Evolutionary conservation across 2,888 invertebrate species (phyloP).

Genomic region (Phania funesta): DNA sequence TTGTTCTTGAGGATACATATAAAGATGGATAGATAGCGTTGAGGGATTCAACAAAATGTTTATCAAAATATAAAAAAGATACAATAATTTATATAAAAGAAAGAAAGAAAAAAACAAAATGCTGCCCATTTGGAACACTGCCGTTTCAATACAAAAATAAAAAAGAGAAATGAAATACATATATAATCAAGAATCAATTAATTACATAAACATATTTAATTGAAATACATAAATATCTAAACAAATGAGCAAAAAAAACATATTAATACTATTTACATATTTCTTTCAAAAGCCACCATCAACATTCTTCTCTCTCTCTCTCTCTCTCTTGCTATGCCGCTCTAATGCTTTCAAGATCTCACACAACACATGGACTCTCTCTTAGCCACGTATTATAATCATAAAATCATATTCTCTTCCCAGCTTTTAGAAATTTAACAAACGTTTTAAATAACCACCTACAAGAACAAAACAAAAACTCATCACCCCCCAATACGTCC

Average conservation of each 20-base stretch:
- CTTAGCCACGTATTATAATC: not conserved
- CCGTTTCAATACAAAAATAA: slow-evolving; percentile 56
- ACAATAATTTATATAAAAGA: slow-evolving; percentile 23
- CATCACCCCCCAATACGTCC: slow-evolving; percentile 49
- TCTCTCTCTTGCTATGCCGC: not conserved
- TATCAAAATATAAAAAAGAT: not conserved
- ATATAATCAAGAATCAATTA: slow-evolving; percentile 11
- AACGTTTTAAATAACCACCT: slow-evolving; percentile 29
- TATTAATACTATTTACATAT: not conserved
- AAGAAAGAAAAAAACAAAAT: slow-evolving; percentile 30
- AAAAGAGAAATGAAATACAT: slow-evolving; percentile 35
- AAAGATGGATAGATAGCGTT: not conserved
- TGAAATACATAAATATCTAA: slow-evolving; percentile 16
- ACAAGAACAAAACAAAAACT: slow-evolving; percentile 14
- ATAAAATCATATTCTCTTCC: not conserved
- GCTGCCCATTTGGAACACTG: slow-evolving; percentile 66
- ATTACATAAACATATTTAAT: slow-evolving; percentile 1
- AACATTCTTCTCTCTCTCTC: not conserved
- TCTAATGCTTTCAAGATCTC: not conserved
- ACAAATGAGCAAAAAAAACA: not conserved
- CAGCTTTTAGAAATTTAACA: not conserved
- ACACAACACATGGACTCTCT: not conserved
- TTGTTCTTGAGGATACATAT: not conserved
- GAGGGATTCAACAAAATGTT: not conserved
- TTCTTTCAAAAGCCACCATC: slow-evolving; percentile 7